A percentile compares a stretch with the other conserved stretches of the same genome.
phyloP scores from a whole-genome alignment of 2,797 vertebrate genomes.

The Trachops cirrhosus region DNA sequence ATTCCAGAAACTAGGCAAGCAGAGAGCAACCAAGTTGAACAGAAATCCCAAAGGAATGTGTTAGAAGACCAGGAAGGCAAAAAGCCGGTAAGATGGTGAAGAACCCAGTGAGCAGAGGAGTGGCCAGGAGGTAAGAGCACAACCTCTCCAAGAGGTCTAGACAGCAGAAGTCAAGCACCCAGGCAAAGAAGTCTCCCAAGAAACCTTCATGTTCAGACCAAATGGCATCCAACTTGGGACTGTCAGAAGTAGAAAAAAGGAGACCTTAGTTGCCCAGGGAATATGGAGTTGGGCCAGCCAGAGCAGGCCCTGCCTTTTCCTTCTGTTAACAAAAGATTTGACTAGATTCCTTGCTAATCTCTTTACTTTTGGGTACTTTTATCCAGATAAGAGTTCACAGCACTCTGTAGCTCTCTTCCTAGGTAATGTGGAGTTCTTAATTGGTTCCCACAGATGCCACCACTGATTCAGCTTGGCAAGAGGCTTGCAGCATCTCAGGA shows the following conservation, averaged over 20 bases:
- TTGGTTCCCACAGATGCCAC: slow-evolving; percentile 11
- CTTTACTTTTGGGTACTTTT: slow-evolving; percentile 1
- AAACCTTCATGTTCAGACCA: not conserved
- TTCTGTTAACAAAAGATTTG: slow-evolving; percentile 23
- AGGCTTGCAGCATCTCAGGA: slow-evolving; percentile 39
- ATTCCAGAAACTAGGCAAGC: not conserved
- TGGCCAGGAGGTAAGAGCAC: not conserved
- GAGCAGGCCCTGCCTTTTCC: not conserved
- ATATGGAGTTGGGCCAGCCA: not conserved
- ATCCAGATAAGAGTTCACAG: not conserved
- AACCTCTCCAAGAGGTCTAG: not conserved
- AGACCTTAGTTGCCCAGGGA: not conserved
- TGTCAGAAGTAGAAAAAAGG: not conserved
- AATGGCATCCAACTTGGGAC: not conserved
- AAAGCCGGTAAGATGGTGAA: not conserved
- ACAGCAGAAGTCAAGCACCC: not conserved
- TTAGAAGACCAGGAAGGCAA: not conserved
- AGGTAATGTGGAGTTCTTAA: slow-evolving; percentile 10
- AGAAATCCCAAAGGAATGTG: not conserved
- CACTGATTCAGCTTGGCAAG: slow-evolving; percentile 54
- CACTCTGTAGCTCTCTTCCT: slow-evolving; percentile 42
- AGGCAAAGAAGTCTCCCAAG: not conserved
- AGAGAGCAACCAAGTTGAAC: not conserved
- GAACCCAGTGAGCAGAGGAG: not conserved
- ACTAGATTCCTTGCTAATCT: not conserved